Conservation (phyloP, 2,797 vertebrate genomes). For the Platyrinchus mystaceus region DNA sequence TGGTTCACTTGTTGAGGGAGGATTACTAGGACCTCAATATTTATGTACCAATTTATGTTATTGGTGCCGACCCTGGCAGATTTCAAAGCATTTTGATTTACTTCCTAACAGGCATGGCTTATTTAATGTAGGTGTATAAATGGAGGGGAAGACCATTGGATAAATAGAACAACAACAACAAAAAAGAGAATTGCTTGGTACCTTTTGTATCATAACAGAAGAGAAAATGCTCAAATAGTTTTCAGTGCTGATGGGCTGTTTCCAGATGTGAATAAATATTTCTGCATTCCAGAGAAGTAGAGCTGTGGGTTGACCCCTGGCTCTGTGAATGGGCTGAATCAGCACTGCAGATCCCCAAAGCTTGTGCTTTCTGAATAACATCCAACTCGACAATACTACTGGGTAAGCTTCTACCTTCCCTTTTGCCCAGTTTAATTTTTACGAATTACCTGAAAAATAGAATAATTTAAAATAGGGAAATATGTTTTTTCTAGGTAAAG, state of each 20-base stretch:
- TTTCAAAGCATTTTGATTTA: constrained; percentile 39
- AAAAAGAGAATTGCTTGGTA: background rate
- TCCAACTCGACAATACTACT: background rate
- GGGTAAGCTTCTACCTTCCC: constrained; percentile 30
- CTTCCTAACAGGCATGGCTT: background rate
- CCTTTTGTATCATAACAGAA: background rate
- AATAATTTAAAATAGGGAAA: constrained; percentile 15
- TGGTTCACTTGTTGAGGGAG: constrained; percentile 38
- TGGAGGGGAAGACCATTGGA: background rate
- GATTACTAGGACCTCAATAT: constrained; percentile 13
- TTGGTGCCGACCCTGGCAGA: background rate
- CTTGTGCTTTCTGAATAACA: background rate
- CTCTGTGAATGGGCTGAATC: constrained; percentile 49
- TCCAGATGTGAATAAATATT: constrained; percentile 65
- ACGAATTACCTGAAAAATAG: constrained; percentile 35
- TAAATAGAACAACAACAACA: background rate
- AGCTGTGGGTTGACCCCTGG: constrained; percentile 54
- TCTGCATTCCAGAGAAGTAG: constrained; percentile 54
- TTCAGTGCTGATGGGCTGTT: constrained; percentile 9
- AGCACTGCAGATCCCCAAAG: constrained; percentile 43
- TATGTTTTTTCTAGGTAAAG: background rate
- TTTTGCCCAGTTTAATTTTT: constrained; percentile 40
- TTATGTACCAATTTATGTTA: constrained; percentile 50
- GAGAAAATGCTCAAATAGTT: constrained; percentile 34
- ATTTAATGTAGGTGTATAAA: background rate